Evolutionary conservation across 2,888 invertebrate genomes (phyloP).

Genomic region (Theretra japonica): DNA sequence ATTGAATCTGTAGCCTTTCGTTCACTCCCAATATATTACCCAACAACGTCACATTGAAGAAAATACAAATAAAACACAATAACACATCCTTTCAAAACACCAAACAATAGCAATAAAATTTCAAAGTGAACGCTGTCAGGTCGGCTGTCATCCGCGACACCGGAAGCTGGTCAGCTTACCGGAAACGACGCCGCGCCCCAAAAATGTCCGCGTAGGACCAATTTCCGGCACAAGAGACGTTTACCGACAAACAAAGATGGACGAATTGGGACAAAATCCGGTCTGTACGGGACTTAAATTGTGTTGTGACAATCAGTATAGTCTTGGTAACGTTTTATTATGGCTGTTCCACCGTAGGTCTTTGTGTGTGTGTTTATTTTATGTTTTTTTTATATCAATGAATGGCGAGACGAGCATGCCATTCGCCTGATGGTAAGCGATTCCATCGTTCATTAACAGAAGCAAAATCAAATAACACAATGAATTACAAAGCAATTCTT

Average conservation of each 20-base stretch:
- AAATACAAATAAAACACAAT: neutral
- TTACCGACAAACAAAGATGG: slow-evolving; percentile 13
- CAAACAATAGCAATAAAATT: slow-evolving; percentile 11
- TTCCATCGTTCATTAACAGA: too few species aligned
- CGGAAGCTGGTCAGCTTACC: slow-evolving; percentile 33
- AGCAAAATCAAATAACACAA: too few species aligned
- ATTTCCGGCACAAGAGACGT: slow-evolving; percentile 45
- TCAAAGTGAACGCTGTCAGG: slow-evolving; percentile 36
- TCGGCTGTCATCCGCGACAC: slow-evolving; percentile 33
- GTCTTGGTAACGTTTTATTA: neutral
- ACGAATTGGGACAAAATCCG: slow-evolving; percentile 7
- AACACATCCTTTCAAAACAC: slow-evolving; percentile 8
- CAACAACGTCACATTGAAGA: neutral
- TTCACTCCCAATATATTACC: neutral
- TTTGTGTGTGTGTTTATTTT: too few species aligned
- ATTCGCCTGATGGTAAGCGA: too few species aligned
- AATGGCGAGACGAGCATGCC: too few species aligned
- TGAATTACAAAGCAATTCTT: too few species aligned
- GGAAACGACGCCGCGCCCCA: slow-evolving; percentile 45
- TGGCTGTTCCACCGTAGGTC: neutral
- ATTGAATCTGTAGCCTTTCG: too few species aligned
- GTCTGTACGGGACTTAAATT: neutral
- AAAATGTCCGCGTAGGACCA: slow-evolving; percentile 49
- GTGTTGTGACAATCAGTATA: neutral
- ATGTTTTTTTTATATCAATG: too few species aligned